phyloP scores from a whole-genome alignment of 2,113 vertebrate species.

The Patagioenas fasciata region DNA sequence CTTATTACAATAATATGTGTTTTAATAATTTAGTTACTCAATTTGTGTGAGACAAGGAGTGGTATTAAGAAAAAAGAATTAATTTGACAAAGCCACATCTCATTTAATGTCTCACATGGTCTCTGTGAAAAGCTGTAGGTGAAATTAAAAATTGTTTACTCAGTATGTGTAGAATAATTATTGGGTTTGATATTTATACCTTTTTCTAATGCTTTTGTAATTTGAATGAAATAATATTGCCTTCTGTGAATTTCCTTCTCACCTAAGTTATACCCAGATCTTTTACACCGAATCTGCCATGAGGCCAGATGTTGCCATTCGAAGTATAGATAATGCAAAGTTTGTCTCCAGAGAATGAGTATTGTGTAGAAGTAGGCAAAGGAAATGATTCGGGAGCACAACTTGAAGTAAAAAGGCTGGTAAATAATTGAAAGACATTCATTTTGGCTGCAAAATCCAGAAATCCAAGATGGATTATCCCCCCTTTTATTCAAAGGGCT shows the following conservation, averaged over 20 bases:
- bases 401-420: not conserved
- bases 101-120: not conserved
- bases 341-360: not conserved
- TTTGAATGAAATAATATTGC: not conserved
- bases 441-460: not conserved
- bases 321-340: not conserved
- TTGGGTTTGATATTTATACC: not conserved
- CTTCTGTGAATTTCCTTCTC: not conserved
- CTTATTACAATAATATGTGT: not conserved
- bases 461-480: not conserved
- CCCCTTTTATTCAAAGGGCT: not conserved
- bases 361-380: not conserved
- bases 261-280: not conserved
- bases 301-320: not conserved
- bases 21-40: not conserved
- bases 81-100: not conserved
- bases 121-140: not conserved
- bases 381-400: not conserved
- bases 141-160: not conserved
- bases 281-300: not conserved
- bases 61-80: not conserved
- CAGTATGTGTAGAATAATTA: fast-evolving
- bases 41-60: not conserved
- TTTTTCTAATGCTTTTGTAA: not conserved
- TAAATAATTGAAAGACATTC: not conserved